Evolutionary conservation across 2,113 vertebrate species (phyloP).

Genomic region (Furnarius figulus): DNA sequence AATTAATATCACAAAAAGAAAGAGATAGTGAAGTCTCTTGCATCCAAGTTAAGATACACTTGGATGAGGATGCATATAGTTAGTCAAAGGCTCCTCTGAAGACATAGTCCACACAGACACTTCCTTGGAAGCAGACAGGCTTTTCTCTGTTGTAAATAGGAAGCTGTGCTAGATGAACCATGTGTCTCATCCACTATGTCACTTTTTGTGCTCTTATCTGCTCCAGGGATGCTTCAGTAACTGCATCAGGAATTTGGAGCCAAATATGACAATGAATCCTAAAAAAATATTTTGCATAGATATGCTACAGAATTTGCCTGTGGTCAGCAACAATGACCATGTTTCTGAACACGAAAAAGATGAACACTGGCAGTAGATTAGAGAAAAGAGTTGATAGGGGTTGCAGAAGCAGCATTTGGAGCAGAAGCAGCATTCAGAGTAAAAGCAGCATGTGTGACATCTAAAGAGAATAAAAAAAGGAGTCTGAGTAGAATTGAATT

Average conservation of each 20-base stretch:
- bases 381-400: not conserved
- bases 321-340: not conserved
- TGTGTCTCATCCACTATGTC: not conserved
- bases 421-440: not conserved
- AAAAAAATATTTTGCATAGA: not conserved
- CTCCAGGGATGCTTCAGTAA: not conserved
- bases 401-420: not conserved
- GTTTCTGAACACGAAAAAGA: not conserved
- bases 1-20: not conserved
- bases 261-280: not conserved
- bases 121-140: not conserved
- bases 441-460: not conserved
- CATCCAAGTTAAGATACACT: not conserved
- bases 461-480: not conserved
- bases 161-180: conserved; percentile 15
- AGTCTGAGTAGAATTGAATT: not conserved
- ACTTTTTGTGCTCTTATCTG: not conserved
- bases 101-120: not conserved
- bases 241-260: not conserved
- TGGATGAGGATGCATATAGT: not conserved
- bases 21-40: not conserved
- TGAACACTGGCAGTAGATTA: not conserved
- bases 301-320: not conserved
- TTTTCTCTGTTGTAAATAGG: not conserved
- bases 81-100: not conserved